phyloP scores from a whole-genome alignment of 2,797 vertebrate species.

The Danio albolineatus region DNA sequence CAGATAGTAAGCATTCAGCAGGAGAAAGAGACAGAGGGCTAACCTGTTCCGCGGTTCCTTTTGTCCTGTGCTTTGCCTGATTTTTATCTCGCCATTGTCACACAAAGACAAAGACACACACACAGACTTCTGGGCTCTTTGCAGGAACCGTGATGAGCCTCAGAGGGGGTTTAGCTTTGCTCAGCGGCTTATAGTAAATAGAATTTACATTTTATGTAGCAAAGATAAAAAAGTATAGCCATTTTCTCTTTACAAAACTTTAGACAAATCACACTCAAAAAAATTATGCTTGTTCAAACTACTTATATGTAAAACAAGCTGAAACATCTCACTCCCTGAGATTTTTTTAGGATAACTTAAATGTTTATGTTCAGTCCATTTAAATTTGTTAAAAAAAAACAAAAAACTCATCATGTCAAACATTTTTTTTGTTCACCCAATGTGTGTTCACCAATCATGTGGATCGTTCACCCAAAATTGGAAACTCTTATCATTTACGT shows the following conservation, averaged over 20 bases:
- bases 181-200: neutral
- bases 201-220: neutral
- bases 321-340: too few relatives aligned
- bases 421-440: too few relatives aligned
- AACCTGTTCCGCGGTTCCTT: slow-evolving; percentile 44
- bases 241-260: neutral
- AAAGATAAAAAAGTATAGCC: neutral
- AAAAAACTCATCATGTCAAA: too few relatives aligned
- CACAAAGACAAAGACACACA: slow-evolving; percentile 48
- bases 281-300: too few relatives aligned
- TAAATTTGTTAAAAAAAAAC: too few relatives aligned
- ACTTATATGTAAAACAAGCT: too few relatives aligned
- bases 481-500: too few relatives aligned
- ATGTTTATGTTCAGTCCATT: too few relatives aligned
- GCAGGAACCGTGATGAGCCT: slow-evolving; percentile 23
- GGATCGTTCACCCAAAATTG: too few relatives aligned
- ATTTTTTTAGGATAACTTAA: too few relatives aligned
- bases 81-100: slow-evolving; percentile 55
- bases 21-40: slow-evolving; percentile 16
- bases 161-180: slow-evolving; percentile 31
- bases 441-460: too few relatives aligned
- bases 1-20: slow-evolving; percentile 42
- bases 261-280: too few relatives aligned
- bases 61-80: slow-evolving; percentile 51
- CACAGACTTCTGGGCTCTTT: slow-evolving; percentile 44